Evolutionary conservation across 2,113 vertebrate species (phyloP).

Genomic region (Spheniscus mendiculus): DNA sequence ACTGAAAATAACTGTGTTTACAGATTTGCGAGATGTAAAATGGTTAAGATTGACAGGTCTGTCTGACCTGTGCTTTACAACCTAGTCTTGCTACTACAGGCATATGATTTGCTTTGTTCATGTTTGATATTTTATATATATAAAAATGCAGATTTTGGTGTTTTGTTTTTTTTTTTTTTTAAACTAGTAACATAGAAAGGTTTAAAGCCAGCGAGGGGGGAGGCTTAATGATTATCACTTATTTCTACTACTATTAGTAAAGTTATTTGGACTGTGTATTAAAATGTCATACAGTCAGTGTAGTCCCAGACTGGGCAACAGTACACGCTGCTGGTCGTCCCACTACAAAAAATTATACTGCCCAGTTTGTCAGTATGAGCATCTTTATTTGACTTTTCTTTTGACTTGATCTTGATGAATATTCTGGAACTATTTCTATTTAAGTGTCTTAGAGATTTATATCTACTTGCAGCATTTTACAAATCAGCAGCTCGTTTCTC

Average conservation of each 20-base stretch:
- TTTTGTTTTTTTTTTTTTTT: background rate
- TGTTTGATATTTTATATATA: background rate
- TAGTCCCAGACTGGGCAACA: background rate
- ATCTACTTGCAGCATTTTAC: background rate
- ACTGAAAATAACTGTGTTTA: background rate
- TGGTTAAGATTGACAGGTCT: rapidly evolving
- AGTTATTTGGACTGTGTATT: background rate
- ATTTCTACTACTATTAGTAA: background rate
- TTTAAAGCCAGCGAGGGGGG: background rate
- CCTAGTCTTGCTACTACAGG: background rate
- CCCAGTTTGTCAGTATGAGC: background rate
- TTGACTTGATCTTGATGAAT: background rate
- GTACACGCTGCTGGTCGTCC: background rate
- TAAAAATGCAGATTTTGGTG: background rate
- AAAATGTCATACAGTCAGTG: background rate
- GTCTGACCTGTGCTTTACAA: background rate
- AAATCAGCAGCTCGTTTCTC: background rate
- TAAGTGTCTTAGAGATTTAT: background rate
- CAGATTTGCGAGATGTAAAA: background rate
- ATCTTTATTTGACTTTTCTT: background rate
- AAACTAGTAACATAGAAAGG: background rate
- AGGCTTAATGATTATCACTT: background rate
- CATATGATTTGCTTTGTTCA: background rate
- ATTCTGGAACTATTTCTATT: background rate
- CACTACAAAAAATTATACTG: background rate